A percentile compares a stretch with the other conserved stretches of the same genome.
phyloP scores from a whole-genome alignment of 2,888 invertebrate genomes.

The Parapristionchus giblindavisi region DNA sequence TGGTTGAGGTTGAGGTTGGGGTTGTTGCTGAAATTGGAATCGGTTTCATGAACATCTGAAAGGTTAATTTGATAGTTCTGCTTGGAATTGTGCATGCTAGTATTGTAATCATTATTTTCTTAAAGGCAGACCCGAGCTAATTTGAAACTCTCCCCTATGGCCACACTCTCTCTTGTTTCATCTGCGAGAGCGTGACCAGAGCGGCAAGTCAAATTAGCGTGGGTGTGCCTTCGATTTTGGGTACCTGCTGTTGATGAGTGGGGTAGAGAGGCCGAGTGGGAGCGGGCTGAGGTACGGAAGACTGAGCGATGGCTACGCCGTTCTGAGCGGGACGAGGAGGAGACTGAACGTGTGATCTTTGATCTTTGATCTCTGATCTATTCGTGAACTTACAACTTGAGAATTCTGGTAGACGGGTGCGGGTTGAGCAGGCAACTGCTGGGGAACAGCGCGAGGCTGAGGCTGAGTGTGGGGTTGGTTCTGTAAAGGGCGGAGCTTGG shows the following conservation, averaged over 20 bases:
- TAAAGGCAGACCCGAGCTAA: too few species aligned
- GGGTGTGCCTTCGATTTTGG: not conserved
- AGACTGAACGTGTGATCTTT: not conserved
- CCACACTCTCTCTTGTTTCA: too few species aligned
- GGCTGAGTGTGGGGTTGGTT: constrained; percentile 33
- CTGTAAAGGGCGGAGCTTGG: not conserved
- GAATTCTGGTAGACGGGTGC: constrained; percentile 27
- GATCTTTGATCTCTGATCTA: not conserved
- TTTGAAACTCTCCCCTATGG: too few species aligned
- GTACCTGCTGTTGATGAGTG: constrained; percentile 25
- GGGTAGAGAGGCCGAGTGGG: constrained; percentile 33
- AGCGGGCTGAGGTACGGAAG: constrained; percentile 13
- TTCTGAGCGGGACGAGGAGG: constrained; percentile 21
- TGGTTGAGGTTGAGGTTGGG: not conserved
- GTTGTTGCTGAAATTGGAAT: not conserved
- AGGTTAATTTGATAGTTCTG: too few species aligned
- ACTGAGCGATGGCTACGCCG: constrained; percentile 28
- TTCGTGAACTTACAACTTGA: not conserved
- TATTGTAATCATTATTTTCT: too few species aligned
- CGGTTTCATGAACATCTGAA: too few species aligned
- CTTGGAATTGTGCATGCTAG: too few species aligned
- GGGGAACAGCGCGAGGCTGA: constrained; percentile 5
- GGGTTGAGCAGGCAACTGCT: constrained; percentile 33
- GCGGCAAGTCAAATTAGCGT: too few species aligned
- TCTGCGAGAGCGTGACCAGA: too few species aligned